phyloP scores from a whole-genome alignment of 2,113 vertebrate genomes.

The Proterorhinus semilunaris region DNA sequence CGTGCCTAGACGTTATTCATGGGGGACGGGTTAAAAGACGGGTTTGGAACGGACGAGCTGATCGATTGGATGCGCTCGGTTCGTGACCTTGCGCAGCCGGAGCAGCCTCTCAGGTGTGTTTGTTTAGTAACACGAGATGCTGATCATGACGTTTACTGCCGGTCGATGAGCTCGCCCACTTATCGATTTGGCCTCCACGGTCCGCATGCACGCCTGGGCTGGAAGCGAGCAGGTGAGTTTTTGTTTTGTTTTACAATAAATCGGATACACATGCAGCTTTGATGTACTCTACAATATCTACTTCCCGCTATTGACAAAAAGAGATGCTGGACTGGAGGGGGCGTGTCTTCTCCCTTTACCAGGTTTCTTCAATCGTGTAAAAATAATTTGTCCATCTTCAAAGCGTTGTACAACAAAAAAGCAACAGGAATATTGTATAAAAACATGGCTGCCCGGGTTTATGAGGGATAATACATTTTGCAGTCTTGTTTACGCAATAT shows the following conservation, averaged over 20 bases:
- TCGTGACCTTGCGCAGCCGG: constrained; percentile 31
- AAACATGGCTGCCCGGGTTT: no score
- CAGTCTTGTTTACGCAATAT: no score
- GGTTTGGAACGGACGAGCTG: background rate
- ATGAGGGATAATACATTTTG: no score
- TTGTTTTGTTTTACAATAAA: constrained; percentile 6
- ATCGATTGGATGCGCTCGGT: constrained; percentile 42
- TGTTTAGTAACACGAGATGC: constrained; percentile 25
- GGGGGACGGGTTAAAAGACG: constrained; percentile 28
- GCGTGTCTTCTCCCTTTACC: no score
- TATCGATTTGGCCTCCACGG: constrained; percentile 32
- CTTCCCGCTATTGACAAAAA: background rate
- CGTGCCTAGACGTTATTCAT: constrained; percentile 44
- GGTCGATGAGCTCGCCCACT: constrained; percentile 12
- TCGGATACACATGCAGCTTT: background rate
- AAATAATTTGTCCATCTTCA: no score
- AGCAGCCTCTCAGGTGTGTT: constrained; percentile 28
- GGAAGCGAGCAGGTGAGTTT: background rate
- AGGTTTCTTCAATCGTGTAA: no score
- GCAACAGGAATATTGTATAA: no score
- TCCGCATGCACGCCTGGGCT: background rate
- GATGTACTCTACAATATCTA: background rate
- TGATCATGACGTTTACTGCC: constrained; percentile 23
- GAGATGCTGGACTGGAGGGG: no score
- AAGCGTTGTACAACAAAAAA: no score